Conservation (phyloP, 2,797 vertebrate species). For the Tragopan temminckii region DNA sequence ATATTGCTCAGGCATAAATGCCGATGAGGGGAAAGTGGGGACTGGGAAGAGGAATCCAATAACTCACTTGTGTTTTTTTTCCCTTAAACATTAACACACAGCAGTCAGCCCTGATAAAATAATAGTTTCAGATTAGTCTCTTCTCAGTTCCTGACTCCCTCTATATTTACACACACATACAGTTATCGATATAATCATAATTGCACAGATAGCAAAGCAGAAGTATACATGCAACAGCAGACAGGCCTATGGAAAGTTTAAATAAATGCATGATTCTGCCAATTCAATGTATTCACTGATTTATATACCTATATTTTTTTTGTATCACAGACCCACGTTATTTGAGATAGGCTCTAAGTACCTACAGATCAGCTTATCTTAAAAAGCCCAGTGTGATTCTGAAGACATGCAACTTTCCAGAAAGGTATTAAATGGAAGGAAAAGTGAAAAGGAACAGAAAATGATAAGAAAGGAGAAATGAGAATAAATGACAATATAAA, state of each 20-base stretch:
- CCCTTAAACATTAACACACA: neutral
- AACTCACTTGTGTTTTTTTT: neutral
- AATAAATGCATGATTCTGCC: neutral
- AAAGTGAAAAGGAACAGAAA: neutral
- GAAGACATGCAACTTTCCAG: neutral
- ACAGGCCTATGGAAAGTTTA: neutral
- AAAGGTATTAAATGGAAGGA: neutral
- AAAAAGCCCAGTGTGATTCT: neutral
- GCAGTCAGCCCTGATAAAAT: neutral
- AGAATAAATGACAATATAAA: rapidly evolving
- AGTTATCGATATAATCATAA: conserved; percentile 33
- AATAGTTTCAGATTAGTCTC: neutral
- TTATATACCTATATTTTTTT: neutral
- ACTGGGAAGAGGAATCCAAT: neutral
- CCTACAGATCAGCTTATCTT: conserved; percentile 15
- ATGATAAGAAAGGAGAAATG: neutral
- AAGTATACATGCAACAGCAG: neutral
- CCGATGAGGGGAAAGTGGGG: neutral
- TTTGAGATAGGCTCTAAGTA: neutral
- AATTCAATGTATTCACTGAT: neutral
- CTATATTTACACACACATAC: neutral
- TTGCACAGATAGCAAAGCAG: neutral
- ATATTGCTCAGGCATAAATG: neutral
- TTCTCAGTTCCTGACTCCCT: neutral
- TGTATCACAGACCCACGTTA: rapidly evolving